A percentile compares a stretch with the other conserved stretches of the same genome.
These are phyloP conservation scores for Ondatra zibethicus DNA, from an alignment of 2,113 vertebrate genomes.

Conservation along the genomic window DNA sequence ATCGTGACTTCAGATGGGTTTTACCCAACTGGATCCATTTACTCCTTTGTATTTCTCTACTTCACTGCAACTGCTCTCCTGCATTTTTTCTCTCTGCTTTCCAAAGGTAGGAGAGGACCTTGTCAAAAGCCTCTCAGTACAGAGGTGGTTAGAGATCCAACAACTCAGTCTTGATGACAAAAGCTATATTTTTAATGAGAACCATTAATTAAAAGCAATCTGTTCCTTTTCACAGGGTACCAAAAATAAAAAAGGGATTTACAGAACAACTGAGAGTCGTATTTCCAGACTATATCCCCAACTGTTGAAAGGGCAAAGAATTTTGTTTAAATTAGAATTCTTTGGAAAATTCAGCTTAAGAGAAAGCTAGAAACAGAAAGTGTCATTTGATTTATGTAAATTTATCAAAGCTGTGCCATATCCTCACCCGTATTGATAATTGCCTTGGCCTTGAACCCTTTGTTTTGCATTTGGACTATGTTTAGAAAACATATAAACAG, in stretches of 20 bases:
- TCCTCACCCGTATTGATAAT: neutral
- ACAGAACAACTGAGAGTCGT: constrained; percentile 76
- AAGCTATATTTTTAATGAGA: constrained; percentile 63
- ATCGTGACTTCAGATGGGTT: neutral
- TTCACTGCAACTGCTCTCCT: constrained; percentile 29
- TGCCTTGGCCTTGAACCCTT: constrained; percentile 11
- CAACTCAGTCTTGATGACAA: constrained; percentile 66
- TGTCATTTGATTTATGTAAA: constrained; percentile 3
- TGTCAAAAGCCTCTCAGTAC: constrained; percentile 37
- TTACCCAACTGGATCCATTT: constrained; percentile 25
- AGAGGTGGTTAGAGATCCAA: constrained; percentile 21
- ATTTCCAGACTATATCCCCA: constrained; percentile 76
- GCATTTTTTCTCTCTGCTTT: neutral
- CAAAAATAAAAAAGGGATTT: constrained; percentile 73
- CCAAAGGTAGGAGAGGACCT: neutral
- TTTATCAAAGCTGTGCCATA: neutral
- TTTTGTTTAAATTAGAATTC: constrained; percentile 69
- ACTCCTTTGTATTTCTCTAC: neutral
- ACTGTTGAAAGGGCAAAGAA: constrained; percentile 65
- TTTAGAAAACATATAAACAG: neutral
- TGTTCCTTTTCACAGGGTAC: constrained; percentile 70
- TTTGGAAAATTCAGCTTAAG: constrained; percentile 72
- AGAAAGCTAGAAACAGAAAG: constrained; percentile 52
- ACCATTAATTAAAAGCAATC: constrained; percentile 72
- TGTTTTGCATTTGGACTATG: constrained; percentile 5